phyloP scores from a whole-genome alignment of 1,140 invertebrate species.

The Ceratitis capitata region DNA sequence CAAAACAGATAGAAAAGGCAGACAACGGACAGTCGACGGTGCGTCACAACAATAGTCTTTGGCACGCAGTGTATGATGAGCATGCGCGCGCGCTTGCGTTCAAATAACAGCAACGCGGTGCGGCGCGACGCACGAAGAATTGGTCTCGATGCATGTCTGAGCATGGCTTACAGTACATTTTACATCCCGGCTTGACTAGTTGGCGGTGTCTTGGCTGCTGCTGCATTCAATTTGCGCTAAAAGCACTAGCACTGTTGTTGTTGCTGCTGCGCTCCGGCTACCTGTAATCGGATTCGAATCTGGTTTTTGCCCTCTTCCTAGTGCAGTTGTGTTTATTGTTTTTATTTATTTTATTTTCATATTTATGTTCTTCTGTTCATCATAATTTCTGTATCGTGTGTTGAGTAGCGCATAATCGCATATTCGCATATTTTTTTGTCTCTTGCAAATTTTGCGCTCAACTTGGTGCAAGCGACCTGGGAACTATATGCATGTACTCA shows the following conservation, averaged over 20 bases:
- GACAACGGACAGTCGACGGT: neutral
- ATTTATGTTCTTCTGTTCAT: neutral
- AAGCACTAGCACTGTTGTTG: neutral
- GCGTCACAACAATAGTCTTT: neutral
- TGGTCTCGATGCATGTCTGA: neutral
- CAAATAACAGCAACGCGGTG: neutral
- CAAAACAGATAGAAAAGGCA: neutral
- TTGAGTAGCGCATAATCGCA: neutral
- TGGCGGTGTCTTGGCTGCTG: neutral
- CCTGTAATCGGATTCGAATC: neutral
- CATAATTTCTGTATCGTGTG: conserved; percentile 3
- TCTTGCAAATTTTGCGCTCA: neutral
- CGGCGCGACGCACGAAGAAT: no score
- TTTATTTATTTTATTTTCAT: conserved; percentile 23
- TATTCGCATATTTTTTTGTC: neutral
- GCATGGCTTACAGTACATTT: neutral
- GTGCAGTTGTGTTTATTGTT: conserved; percentile 4
- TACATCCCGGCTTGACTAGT: neutral
- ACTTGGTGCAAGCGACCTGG: neutral
- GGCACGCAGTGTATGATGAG: neutral
- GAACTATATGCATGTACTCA: neutral
- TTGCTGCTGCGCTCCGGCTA: neutral
- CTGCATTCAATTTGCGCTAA: neutral
- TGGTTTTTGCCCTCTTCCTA: conserved; percentile 22
- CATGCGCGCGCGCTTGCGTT: neutral